Evolutionary conservation across 2,113 vertebrate species (phyloP).

Genomic region (Atrichornis clamosus): DNA sequence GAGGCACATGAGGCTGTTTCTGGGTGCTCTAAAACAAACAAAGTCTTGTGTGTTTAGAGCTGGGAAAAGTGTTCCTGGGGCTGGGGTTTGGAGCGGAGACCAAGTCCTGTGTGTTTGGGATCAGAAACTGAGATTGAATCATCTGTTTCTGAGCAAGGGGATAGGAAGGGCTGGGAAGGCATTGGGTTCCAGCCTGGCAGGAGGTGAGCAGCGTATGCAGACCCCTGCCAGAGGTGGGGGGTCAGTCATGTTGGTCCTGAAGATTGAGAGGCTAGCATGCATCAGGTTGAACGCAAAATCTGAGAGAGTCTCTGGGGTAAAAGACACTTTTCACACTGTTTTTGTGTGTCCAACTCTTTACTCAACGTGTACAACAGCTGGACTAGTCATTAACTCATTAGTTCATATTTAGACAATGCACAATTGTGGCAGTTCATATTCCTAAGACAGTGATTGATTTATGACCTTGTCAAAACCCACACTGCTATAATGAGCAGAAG

Average conservation of each 20-base stretch:
- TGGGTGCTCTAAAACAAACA: not conserved
- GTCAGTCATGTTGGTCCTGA: not conserved
- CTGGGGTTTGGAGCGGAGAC: not conserved
- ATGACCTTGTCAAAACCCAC: not conserved
- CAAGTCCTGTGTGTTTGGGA: not conserved
- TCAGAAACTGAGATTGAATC: not conserved
- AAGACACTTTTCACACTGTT: not conserved
- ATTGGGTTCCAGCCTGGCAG: not conserved
- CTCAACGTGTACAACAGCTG: not conserved
- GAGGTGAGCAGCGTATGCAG: not conserved
- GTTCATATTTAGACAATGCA: not conserved
- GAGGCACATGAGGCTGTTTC: accelerated
- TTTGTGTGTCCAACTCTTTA: not conserved
- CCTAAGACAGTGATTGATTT: not conserved
- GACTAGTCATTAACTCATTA: not conserved
- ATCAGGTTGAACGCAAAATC: not conserved
- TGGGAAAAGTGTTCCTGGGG: not conserved
- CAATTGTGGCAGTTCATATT: not conserved
- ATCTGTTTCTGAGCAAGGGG: not conserved
- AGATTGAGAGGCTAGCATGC: not conserved
- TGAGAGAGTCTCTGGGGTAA: not conserved
- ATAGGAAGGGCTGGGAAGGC: not conserved
- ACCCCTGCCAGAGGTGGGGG: not conserved
- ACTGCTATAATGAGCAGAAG: not conserved
- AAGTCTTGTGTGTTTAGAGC: not conserved